Evolutionary conservation across 1,140 invertebrate genomes (phyloP).

Genomic region (Bombus sibiricus): DNA sequence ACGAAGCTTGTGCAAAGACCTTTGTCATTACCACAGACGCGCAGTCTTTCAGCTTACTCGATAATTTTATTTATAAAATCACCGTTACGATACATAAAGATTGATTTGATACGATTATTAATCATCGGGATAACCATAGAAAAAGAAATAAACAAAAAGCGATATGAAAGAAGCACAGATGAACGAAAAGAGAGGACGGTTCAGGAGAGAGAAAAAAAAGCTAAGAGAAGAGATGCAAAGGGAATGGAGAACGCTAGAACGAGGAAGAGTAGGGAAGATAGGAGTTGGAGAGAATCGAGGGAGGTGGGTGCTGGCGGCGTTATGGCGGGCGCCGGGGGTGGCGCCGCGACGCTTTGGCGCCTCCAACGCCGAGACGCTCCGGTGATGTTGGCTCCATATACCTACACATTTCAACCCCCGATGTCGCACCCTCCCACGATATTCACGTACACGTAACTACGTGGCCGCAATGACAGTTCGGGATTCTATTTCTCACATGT

Average conservation of each 20-base stretch:
- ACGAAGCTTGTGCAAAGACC: too few relatives aligned
- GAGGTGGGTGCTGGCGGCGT: constrained; percentile 70
- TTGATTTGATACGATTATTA: not conserved
- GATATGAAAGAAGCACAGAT: not conserved
- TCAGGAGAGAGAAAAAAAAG: not conserved
- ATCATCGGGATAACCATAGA: not conserved
- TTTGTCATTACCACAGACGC: not conserved
- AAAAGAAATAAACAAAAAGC: not conserved
- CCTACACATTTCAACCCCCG: constrained; percentile 59
- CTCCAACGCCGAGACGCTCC: constrained; percentile 77
- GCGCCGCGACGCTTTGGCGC: constrained; percentile 82
- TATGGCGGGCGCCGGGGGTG: constrained; percentile 80
- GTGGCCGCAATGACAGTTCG: constrained; percentile 54
- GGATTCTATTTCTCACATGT: constrained; percentile 55
- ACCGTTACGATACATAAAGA: not conserved
- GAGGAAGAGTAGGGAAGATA: constrained; percentile 47
- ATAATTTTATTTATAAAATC: not conserved
- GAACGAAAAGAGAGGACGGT: constrained; percentile 20
- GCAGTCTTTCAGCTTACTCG: not conserved
- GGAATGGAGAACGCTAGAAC: constrained; percentile 8
- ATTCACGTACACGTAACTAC: constrained; percentile 48
- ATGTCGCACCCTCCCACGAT: constrained; percentile 7
- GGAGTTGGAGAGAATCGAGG: constrained; percentile 38
- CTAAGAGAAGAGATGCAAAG: constrained; percentile 20
- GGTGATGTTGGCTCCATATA: constrained; percentile 76